Evolutionary conservation across 2,888 invertebrate species (phyloP).

Genomic region (Caradrina kadenii): DNA sequence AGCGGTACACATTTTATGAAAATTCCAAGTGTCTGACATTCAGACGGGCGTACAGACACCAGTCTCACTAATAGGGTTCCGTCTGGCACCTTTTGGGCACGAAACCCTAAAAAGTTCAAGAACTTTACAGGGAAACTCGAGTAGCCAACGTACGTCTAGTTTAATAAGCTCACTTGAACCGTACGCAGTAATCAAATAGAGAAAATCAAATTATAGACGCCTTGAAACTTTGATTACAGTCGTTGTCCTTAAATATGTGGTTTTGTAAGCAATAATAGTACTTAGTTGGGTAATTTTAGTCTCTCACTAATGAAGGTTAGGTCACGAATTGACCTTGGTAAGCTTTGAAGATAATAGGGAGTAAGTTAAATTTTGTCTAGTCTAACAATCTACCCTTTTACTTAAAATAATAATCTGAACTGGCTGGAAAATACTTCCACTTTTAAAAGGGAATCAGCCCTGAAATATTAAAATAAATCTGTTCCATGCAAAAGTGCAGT

Average conservation of each 20-base stretch:
- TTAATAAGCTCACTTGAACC: conserved; percentile 27
- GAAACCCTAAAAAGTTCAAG: not conserved
- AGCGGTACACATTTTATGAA: too few relatives aligned
- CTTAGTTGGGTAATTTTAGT: conserved; percentile 11
- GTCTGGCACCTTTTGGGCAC: too few relatives aligned
- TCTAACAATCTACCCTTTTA: not conserved
- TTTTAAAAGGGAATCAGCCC: too few relatives aligned
- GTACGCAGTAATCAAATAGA: conserved; percentile 33
- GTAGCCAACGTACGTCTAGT: conserved; percentile 4
- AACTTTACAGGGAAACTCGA: conserved; percentile 19
- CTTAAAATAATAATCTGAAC: too few relatives aligned
- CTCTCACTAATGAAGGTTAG: conserved; percentile 28
- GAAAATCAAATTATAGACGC: conserved; percentile 40
- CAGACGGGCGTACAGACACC: too few relatives aligned
- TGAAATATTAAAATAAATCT: too few relatives aligned
- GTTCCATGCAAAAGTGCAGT: too few relatives aligned
- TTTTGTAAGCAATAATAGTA: conserved; percentile 23
- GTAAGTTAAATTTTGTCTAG: not conserved
- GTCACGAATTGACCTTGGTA: conserved; percentile 18
- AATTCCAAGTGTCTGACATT: too few relatives aligned
- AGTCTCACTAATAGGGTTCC: too few relatives aligned
- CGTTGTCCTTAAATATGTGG: conserved; percentile 22
- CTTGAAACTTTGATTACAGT: conserved; percentile 37
- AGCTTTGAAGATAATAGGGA: conserved; percentile 18
- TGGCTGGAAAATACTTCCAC: too few relatives aligned